Evolutionary conservation across 92 coral and sea anemone genomes (phyloP), one percentile per base, ranked within the genome.

Genomic region (Palythoa heliodiscus): DNA sequence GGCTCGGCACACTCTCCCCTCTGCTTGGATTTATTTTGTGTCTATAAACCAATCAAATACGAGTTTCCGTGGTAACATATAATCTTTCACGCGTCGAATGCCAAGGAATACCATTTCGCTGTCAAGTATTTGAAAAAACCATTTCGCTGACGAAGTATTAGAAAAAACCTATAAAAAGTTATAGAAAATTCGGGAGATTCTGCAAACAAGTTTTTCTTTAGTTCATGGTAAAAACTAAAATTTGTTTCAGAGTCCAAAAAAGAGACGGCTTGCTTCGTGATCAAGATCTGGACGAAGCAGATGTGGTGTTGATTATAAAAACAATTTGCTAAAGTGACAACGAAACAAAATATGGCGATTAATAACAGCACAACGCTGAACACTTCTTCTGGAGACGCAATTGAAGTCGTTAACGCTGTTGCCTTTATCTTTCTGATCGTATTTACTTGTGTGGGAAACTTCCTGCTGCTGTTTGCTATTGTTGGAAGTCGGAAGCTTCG

Each of bases 381-480:
- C 54, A 19, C 50, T 52, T 11, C 17, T 1, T 52, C 70, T 16
- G 67, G 23, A 54, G 67, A 87, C 73, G 40, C 63, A 0, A 87
- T 88, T 80, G 98, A 94, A 73, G 39, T 39, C 19, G 82, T 94
- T 52, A 92, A 91, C 53, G 93, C 91, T 2, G 82, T 70, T 5
- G 91, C 98, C 23, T 94, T 94, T 64, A 85, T 83, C 24, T 76
- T 94, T 66, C 88, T 94, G 80, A 86, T 94, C 72, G 83, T 86
- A 85, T 94, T 94, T 76, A 92, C 95, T 38, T 87, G 79, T 1
- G 84, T 87, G 22, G 98, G 98, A 6, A 94, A 90, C 74, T 85
- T 94, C 35, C 72, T 92, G 50, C 83, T 94, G 85, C 63, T 92
- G 0, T 83, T 86, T 2, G 86, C 92, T 12, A 82, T 92, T 24